Evolutionary conservation across 2,113 vertebrate species (phyloP).

Genomic region (Nesoenas mayeri): DNA sequence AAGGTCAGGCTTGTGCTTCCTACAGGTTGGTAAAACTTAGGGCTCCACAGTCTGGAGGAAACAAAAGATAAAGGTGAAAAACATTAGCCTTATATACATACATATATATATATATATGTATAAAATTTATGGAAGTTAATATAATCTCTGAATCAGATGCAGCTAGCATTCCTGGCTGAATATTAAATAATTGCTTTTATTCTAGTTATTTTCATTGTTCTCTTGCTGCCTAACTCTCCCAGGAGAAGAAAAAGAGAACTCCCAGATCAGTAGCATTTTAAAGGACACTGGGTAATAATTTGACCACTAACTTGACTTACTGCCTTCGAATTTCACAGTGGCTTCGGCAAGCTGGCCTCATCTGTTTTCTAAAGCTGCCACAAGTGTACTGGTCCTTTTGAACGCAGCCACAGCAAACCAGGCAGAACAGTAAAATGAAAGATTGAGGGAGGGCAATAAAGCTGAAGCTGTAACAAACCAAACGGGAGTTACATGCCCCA

Average conservation of each 20-base stretch:
- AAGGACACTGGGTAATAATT: background rate
- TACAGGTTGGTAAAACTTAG: background rate
- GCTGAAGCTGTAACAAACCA: background rate
- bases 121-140: background rate
- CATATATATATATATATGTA: too few relatives aligned
- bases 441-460: background rate
- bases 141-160: background rate
- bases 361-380: background rate
- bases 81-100: background rate
- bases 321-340: background rate
- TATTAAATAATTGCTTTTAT: background rate
- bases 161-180: background rate
- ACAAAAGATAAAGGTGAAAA: background rate
- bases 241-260: background rate
- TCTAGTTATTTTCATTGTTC: background rate
- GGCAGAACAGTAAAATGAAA: background rate
- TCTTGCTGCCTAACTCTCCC: background rate
- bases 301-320: background rate
- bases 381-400: background rate
- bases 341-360: background rate
- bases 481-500: background rate
- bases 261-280: background rate
- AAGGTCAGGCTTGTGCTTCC: background rate
- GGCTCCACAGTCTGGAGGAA: background rate
- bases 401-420: background rate